A percentile compares a stretch with the other conserved stretches of the same genome.
These are phyloP conservation scores for Tupaia chinensis DNA, from an alignment of 2,113 vertebrate species.

Conservation along the genomic window DNA sequence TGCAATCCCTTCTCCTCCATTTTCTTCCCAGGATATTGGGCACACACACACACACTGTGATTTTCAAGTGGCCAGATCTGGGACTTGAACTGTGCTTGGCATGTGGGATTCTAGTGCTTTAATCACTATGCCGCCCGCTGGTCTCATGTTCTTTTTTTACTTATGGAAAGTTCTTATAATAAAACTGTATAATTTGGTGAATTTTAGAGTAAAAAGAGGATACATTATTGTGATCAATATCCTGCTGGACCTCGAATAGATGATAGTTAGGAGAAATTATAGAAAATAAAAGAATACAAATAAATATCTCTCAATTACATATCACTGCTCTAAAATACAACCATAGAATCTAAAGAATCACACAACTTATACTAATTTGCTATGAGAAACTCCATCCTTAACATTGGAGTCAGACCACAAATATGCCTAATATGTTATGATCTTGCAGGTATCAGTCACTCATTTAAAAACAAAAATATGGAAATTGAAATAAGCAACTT, in stretches of 20 bases:
- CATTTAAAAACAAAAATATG: constrained; percentile 51
- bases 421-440: not conserved
- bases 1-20: too few relatives aligned
- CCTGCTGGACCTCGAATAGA: not conserved
- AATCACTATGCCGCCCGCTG: too few relatives aligned
- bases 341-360: not conserved
- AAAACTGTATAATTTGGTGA: not conserved
- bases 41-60: too few relatives aligned
- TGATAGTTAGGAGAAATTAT: constrained; percentile 15
- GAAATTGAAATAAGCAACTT: constrained; percentile 25
- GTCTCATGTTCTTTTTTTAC: not conserved
- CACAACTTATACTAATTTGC: not conserved
- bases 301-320: constrained; percentile 12
- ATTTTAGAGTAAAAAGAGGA: constrained; percentile 34
- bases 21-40: too few relatives aligned
- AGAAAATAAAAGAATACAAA: constrained; percentile 44
- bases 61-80: too few relatives aligned
- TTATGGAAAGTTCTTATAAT: not conserved
- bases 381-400: constrained; percentile 11
- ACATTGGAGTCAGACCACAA: constrained; percentile 20
- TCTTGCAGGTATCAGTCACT: not conserved
- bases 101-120: too few relatives aligned
- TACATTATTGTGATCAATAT: not conserved
- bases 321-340: constrained; percentile 27
- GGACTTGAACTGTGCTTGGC: too few relatives aligned